Evolutionary conservation across 2,113 vertebrate genomes (phyloP).

Genomic region (Dasyornis broadbenti): DNA sequence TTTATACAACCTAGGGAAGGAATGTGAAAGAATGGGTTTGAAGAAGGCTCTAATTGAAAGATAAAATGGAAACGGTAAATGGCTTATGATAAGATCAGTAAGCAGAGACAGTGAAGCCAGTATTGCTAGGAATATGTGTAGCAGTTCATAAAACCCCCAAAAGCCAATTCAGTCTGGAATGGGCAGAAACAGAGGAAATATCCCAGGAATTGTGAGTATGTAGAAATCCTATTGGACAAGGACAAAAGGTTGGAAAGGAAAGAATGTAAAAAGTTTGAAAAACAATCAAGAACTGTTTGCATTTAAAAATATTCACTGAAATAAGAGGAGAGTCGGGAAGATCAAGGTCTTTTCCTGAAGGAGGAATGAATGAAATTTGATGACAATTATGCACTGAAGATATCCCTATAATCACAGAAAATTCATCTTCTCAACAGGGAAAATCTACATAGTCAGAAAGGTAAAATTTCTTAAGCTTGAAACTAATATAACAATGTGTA

Average conservation of each 20-base stretch:
- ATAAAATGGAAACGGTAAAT: constrained; percentile 1
- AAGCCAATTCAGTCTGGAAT: background rate
- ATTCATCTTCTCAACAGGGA: background rate
- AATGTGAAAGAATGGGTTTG: constrained; percentile 21
- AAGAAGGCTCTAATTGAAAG: constrained; percentile 51
- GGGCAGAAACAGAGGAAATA: background rate
- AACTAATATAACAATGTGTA: background rate
- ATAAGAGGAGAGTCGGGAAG: background rate
- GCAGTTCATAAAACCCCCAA: background rate
- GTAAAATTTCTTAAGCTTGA: background rate
- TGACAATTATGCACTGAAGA: background rate
- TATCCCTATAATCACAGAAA: background rate
- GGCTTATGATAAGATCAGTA: constrained; percentile 21
- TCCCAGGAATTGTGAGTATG: constrained; percentile 1
- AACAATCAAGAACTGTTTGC: background rate
- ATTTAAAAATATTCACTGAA: background rate
- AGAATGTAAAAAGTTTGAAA: background rate
- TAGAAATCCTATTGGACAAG: background rate
- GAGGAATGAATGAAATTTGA: background rate
- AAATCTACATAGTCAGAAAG: background rate
- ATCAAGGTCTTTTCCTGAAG: background rate
- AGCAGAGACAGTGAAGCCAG: background rate
- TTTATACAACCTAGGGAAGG: constrained; percentile 3
- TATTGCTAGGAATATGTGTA: background rate
- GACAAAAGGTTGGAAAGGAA: background rate